phyloP scores from a whole-genome alignment of 2,888 invertebrate species.

The Osmoderma eremita region DNA sequence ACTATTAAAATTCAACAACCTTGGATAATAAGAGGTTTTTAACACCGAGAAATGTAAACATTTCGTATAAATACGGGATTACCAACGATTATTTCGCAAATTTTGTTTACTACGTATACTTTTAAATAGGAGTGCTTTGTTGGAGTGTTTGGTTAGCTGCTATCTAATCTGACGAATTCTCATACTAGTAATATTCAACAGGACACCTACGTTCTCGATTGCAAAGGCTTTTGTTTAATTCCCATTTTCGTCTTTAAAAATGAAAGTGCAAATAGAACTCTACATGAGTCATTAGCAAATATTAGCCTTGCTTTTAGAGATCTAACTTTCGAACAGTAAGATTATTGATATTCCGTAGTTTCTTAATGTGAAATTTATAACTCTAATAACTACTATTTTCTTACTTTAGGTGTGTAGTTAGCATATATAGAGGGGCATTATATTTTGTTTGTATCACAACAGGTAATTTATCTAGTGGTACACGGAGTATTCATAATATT shows the following conservation, averaged over 20 bases:
- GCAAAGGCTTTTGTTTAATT: constrained; percentile 16
- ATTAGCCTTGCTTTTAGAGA: no score
- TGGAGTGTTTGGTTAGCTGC: constrained; percentile 17
- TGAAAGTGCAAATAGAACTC: constrained; percentile 8
- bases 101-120: constrained; percentile 14
- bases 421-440: no score
- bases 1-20: no score
- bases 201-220: background rate
- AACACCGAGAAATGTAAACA: constrained; percentile 7
- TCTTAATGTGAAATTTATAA: no score
- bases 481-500: no score
- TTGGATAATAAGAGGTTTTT: no score
- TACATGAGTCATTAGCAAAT: background rate
- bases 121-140: constrained; percentile 4
- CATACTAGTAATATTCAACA: background rate
- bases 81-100: constrained; percentile 6
- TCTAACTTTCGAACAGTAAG: no score
- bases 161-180: constrained; percentile 29
- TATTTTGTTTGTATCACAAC: no score
- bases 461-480: no score
- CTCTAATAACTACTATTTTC: no score
- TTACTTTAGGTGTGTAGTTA: no score
- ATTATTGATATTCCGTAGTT: no score
- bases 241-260: constrained; percentile 4
- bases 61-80: background rate